A percentile compares a stretch with the other conserved stretches of the same genome.
Evolutionary conservation across 2,797 vertebrate genomes (phyloP).

Genomic region (Hippoglossus hippoglossus): DNA sequence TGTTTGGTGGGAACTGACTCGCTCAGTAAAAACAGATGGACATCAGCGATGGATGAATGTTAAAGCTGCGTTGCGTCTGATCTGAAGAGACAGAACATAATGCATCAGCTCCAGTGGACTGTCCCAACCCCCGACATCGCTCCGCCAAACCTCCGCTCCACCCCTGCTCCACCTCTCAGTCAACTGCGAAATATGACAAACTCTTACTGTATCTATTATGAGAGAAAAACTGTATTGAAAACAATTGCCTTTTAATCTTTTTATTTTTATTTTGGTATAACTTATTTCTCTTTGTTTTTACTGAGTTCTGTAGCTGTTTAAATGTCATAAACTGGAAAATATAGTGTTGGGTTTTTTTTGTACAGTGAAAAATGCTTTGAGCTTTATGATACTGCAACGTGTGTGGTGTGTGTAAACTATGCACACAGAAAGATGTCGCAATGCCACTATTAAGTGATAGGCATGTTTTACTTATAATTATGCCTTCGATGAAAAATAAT

Average conservation of each 20-base stretch:
- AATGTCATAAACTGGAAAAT: constrained; percentile 77
- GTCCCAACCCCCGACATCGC: constrained; percentile 21
- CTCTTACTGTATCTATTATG: constrained; percentile 41
- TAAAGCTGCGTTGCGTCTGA: constrained; percentile 47
- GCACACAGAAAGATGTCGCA: constrained; percentile 36
- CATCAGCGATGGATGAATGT: constrained; percentile 31
- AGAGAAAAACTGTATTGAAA: constrained; percentile 39
- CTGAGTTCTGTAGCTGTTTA: constrained; percentile 66
- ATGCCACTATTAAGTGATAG: constrained; percentile 44
- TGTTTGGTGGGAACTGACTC: constrained; percentile 22
- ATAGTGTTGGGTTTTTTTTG: constrained; percentile 65
- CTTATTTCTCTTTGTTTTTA: constrained; percentile 77
- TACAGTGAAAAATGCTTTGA: constrained; percentile 61
- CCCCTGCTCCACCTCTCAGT: constrained; percentile 19
- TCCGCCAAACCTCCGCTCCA: constrained; percentile 21
- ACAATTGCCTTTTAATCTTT: constrained; percentile 50
- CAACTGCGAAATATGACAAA: constrained; percentile 23
- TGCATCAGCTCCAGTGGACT: constrained; percentile 48
- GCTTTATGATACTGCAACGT: constrained; percentile 39
- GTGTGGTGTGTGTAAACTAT: constrained; percentile 26
- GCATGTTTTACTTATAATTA: constrained; percentile 47
- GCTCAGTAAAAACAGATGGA: constrained; percentile 21
- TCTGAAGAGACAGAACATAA: constrained; percentile 53
- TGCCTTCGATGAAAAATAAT: constrained; percentile 38
- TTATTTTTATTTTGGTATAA: constrained; percentile 75